Evolutionary conservation across 2,797 vertebrate species (phyloP).

Genomic region (Coregonus ussuriensis): DNA sequence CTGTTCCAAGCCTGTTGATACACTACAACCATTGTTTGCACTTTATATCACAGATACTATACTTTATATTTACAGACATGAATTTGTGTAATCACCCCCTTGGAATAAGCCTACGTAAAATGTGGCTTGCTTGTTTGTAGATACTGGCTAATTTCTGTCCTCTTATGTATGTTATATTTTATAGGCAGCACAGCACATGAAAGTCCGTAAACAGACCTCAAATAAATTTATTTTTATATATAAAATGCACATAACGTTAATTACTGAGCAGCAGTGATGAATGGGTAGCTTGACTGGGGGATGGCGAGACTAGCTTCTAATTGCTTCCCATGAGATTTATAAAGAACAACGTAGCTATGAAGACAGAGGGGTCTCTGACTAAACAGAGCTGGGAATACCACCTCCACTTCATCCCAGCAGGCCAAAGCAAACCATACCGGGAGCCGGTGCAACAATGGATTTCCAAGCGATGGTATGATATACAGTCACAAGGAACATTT

Average conservation of each 20-base stretch:
- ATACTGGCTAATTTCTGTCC: no score
- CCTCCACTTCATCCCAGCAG: conserved; percentile 42
- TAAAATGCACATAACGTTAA: conserved; percentile 32
- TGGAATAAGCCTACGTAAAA: no score
- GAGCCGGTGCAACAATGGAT: conserved; percentile 30
- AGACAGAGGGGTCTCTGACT: conserved; percentile 28
- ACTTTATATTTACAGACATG: no score
- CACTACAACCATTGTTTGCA: no score
- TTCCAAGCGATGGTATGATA: background rate
- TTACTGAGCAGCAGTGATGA: conserved; percentile 37
- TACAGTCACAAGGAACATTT: conserved; percentile 1
- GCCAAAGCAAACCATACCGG: conserved; percentile 13
- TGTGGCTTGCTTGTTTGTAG: no score
- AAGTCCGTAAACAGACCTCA: no score
- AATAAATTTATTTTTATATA: background rate
- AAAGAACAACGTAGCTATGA: conserved; percentile 47
- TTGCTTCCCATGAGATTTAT: conserved; percentile 56
- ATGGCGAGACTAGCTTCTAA: conserved; percentile 44
- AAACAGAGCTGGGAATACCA: conserved; percentile 42
- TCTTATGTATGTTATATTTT: no score
- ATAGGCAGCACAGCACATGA: no score
- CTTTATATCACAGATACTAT: no score
- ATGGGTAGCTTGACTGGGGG: conserved; percentile 35
- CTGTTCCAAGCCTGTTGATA: no score
- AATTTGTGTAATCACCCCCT: no score